Evolutionary conservation across 2,888 invertebrate species (phyloP).

Genomic region (Drosophila kanekoi): DNA sequence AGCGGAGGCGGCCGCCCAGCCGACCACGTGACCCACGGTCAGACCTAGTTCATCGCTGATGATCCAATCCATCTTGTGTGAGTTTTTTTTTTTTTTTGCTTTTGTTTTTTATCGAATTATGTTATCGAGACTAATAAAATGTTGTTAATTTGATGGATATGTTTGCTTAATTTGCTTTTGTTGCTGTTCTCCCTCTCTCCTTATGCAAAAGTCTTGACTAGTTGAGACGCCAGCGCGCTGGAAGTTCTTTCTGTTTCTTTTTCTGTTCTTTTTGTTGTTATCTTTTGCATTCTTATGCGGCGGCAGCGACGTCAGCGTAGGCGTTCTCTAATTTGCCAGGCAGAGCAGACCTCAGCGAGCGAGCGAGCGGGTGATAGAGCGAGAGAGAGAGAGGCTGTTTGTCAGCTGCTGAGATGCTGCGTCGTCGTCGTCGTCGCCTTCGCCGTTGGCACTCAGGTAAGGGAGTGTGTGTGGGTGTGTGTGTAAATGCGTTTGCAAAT

Average conservation of each 20-base stretch:
- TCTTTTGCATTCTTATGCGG: slow-evolving; percentile 45
- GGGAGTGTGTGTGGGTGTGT: slow-evolving; percentile 19
- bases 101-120: slow-evolving; percentile 22
- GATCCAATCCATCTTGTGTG: slow-evolving; percentile 90
- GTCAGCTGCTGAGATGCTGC: slow-evolving; percentile 58
- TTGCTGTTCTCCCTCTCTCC: slow-evolving; percentile 12
- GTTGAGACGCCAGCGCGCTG: slow-evolving; percentile 61
- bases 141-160: slow-evolving; percentile 66
- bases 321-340: slow-evolving; percentile 47
- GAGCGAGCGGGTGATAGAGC: neutral
- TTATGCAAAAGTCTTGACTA: slow-evolving; percentile 57
- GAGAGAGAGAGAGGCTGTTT: slow-evolving; percentile 3
- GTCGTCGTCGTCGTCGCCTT: slow-evolving; percentile 14
- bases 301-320: slow-evolving; percentile 43
- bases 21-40: slow-evolving; percentile 91
- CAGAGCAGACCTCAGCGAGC: slow-evolving; percentile 14
- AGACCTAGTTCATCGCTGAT: slow-evolving; percentile 91
- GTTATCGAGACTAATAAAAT: slow-evolving; percentile 28
- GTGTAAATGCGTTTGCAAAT: slow-evolving; percentile 59
- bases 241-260: slow-evolving; percentile 52
- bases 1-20: slow-evolving; percentile 93
- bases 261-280: slow-evolving; percentile 12
- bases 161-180: slow-evolving; percentile 41
- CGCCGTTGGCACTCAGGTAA: slow-evolving; percentile 33
- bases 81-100: too few relatives aligned